These are phyloP conservation scores for Keiferia lycopersicella DNA, from an alignment of 2,888 invertebrate species.

Conservation along the genomic window DNA sequence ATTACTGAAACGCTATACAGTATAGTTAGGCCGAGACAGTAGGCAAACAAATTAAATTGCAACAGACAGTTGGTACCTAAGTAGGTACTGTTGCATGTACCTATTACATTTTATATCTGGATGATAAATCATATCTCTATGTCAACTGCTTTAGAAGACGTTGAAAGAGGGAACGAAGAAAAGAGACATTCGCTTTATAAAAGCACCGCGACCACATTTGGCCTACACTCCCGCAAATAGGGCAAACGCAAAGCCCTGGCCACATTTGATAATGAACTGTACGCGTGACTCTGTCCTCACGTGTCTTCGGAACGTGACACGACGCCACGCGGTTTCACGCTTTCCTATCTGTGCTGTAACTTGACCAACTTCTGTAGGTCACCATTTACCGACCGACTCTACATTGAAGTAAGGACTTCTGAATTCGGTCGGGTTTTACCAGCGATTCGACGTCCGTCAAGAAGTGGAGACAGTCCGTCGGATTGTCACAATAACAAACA, in stretches of 20 bases:
- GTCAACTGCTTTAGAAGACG: too few species aligned
- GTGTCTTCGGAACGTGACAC: slow-evolving; percentile 58
- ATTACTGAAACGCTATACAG: too few species aligned
- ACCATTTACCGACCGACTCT: not conserved
- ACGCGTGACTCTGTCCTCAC: slow-evolving; percentile 57
- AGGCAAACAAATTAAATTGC: too few species aligned
- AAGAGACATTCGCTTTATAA: too few species aligned
- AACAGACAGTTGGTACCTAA: too few species aligned
- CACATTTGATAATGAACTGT: slow-evolving; percentile 34
- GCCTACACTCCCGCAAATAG: slow-evolving; percentile 9
- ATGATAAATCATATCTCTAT: too few species aligned
- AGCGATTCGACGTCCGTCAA: slow-evolving; percentile 5
- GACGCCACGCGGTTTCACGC: slow-evolving; percentile 37
- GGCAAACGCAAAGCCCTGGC: slow-evolving; percentile 23
- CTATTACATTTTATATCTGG: too few species aligned
- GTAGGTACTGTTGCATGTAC: too few species aligned
- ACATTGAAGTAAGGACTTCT: not conserved
- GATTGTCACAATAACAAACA: not conserved
- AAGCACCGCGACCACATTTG: not conserved
- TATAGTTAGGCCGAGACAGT: too few species aligned
- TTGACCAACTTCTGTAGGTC: not conserved
- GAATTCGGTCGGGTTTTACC: not conserved
- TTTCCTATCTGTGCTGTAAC: not conserved
- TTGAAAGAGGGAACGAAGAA: too few species aligned
- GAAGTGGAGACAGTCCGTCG: not conserved